A percentile compares a stretch with the other conserved stretches of the same genome.
These are phyloP conservation scores for Orientallactaga bullata DNA, from an alignment of 2,113 vertebrate genomes.

Conservation along the genomic window DNA sequence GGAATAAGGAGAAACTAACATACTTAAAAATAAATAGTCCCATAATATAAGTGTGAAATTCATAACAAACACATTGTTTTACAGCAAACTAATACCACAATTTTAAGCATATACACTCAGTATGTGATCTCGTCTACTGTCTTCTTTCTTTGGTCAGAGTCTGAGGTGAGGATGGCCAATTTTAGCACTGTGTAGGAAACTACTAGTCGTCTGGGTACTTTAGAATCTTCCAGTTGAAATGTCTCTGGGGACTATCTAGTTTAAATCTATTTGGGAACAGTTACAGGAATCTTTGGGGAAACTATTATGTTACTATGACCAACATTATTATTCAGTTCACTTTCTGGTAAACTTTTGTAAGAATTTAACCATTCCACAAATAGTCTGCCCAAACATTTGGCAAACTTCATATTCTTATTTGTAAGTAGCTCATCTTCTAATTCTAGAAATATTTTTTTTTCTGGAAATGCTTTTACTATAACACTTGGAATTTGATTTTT, in stretches of 20 bases:
- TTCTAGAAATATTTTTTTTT: constrained; percentile 33
- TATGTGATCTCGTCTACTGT: background rate
- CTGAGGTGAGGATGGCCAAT: background rate
- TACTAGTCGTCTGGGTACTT: constrained; percentile 23
- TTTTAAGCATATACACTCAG: constrained; percentile 61
- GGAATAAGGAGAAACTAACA: constrained; percentile 78
- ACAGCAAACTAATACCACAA: constrained; percentile 71
- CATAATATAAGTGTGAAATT: constrained; percentile 68
- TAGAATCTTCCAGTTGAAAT: constrained; percentile 7
- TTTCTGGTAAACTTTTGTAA: constrained; percentile 12
- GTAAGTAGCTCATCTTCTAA: background rate
- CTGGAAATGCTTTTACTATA: background rate
- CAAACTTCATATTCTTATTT: constrained; percentile 28
- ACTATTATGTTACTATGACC: constrained; percentile 9
- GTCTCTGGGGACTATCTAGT: background rate
- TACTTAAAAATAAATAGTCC: constrained; percentile 69
- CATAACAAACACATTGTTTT: constrained; percentile 80
- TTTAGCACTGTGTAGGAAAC: background rate
- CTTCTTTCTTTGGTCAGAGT: background rate
- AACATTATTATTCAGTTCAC: constrained; percentile 5
- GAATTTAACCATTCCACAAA: constrained; percentile 38
- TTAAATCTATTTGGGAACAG: background rate
- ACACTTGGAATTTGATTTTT: constrained; percentile 3
- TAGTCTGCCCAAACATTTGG: background rate
- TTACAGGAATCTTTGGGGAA: constrained; percentile 4